phyloP scores from a whole-genome alignment of 2,888 invertebrate species.

The Orthosia cruda region DNA sequence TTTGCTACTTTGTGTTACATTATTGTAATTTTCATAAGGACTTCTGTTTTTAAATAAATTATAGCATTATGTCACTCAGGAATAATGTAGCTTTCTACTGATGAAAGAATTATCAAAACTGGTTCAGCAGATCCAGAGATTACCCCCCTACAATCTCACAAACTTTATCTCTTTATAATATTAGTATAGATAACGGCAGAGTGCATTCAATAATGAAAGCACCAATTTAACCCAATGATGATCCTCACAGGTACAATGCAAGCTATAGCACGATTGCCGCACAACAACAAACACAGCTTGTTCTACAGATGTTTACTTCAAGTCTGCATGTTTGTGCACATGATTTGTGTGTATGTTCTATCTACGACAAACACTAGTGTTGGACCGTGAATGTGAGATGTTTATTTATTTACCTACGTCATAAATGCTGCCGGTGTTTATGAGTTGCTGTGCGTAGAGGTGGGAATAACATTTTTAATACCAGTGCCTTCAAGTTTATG shows the following conservation, averaged over 20 bases:
- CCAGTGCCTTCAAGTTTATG: slow-evolving; percentile 34
- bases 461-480: slow-evolving; percentile 50
- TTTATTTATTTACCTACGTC: slow-evolving; percentile 60
- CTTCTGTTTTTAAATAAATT: no score
- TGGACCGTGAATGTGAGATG: slow-evolving; percentile 46
- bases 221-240: not conserved
- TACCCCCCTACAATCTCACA: no score
- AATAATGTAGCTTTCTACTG: no score
- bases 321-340: slow-evolving; percentile 38
- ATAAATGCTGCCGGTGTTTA: slow-evolving; percentile 56
- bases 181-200: no score
- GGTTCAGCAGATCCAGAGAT: no score
- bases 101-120: no score
- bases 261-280: slow-evolving; percentile 1
- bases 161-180: no score
- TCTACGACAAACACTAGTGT: slow-evolving; percentile 37
- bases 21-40: no score
- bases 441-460: slow-evolving; percentile 26
- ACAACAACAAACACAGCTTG: slow-evolving; percentile 33
- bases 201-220: not conserved
- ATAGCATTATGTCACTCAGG: no score
- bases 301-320: slow-evolving; percentile 47
- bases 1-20: no score
- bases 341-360: slow-evolving; percentile 59
- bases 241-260: slow-evolving; percentile 9